Conservation (phyloP, 37 sponge, comb jelly and placozoan species). For the Cliona cf. orientalis region DNA sequence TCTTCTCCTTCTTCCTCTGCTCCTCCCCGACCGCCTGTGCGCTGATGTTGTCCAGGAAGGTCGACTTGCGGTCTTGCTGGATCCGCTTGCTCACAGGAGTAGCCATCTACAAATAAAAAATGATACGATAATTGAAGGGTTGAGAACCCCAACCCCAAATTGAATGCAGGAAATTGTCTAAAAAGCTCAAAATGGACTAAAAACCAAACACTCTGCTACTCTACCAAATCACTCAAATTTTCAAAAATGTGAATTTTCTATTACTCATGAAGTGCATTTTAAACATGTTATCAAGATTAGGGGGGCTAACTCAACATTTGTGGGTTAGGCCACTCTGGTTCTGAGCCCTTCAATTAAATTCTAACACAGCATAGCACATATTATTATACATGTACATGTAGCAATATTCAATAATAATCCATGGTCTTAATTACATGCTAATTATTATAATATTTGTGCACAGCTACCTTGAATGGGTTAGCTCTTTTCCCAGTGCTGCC, state of each 20-base stretch:
- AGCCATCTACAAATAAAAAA: conserved; percentile 30
- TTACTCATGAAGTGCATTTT: no score
- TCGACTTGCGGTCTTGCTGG: conserved; percentile 20
- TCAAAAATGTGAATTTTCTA: no score
- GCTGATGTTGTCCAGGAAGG: conserved; percentile 58
- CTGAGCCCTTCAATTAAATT: no score
- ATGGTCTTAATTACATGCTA: no score
- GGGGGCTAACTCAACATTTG: no score
- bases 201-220: no score
- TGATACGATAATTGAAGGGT: not conserved
- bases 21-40: conserved; percentile 39
- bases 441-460: not conserved
- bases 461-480: conserved; percentile 56
- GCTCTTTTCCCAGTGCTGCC: conserved; percentile 29
- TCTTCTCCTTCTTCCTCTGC: conserved; percentile 22
- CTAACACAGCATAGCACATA: no score
- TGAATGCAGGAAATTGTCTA: not conserved
- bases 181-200: not conserved
- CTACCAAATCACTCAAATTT: no score
- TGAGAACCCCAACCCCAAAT: not conserved
- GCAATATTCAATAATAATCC: no score
- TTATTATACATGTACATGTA: no score
- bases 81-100: conserved; percentile 60
- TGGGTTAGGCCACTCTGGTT: no score
- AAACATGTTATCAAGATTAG: no score